A percentile compares a stretch with the other conserved stretches of the same genome.
These are phyloP conservation scores for Naja naja DNA, from an alignment of 2,113 vertebrate genomes.

Conservation along the genomic window DNA sequence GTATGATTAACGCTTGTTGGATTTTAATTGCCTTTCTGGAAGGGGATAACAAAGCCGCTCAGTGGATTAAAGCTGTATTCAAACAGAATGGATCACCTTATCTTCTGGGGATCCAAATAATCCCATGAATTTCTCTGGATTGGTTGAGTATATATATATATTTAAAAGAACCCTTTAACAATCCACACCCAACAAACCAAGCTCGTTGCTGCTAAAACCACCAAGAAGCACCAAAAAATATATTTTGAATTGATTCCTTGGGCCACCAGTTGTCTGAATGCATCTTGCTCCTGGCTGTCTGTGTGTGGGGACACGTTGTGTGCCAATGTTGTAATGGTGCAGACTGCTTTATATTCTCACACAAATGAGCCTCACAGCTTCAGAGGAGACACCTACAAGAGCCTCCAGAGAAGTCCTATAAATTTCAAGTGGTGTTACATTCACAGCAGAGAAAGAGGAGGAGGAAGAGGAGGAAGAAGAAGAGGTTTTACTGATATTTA, in stretches of 20 bases:
- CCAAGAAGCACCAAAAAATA: not conserved
- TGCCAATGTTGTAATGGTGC: not conserved
- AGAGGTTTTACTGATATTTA: constrained; percentile 48
- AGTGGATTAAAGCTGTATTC: not conserved
- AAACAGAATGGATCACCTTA: not conserved
- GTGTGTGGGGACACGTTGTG: constrained; percentile 48
- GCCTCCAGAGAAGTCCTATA: constrained; percentile 43
- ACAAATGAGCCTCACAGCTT: constrained; percentile 53
- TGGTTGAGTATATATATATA: not conserved
- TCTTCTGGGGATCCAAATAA: not conserved
- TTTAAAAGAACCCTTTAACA: not conserved
- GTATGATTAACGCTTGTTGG: not conserved
- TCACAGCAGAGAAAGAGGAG: constrained; percentile 27
- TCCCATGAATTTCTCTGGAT: not conserved
- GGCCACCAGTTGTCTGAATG: constrained; percentile 8
- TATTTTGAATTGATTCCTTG: constrained; percentile 38
- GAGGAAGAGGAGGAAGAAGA: not conserved
- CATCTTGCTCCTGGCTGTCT: not conserved
- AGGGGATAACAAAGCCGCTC: not conserved
- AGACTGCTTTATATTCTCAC: constrained; percentile 46
- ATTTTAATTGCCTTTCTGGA: not conserved
- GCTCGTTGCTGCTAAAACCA: not conserved
- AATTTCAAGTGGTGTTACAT: constrained; percentile 50
- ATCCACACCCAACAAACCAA: not conserved
- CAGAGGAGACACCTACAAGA: constrained; percentile 55